These are phyloP conservation scores for Nesogale talazaci DNA, from an alignment of 2,113 vertebrate genomes.

Conservation along the genomic window DNA sequence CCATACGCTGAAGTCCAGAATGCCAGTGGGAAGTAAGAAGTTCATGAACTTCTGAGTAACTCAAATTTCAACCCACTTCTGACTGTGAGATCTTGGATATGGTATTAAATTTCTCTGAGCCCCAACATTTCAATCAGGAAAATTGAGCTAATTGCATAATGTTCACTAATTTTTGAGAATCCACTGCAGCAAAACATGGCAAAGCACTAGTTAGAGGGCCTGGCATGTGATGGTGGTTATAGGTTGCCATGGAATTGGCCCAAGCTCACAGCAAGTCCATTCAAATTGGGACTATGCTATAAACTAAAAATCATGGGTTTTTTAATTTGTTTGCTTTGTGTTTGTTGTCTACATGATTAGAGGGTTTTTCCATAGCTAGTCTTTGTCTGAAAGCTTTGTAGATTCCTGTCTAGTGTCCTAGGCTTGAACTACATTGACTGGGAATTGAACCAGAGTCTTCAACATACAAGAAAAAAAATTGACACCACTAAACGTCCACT, in stretches of 20 bases:
- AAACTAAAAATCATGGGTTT: too few relatives aligned
- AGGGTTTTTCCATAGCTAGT: background rate
- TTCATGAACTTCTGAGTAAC: background rate
- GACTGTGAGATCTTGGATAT: background rate
- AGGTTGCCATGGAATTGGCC: background rate
- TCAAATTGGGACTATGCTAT: background rate
- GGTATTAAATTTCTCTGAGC: background rate
- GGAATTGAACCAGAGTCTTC: background rate
- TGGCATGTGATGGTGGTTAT: background rate
- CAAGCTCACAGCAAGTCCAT: background rate
- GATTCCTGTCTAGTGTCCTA: background rate
- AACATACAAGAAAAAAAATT: background rate
- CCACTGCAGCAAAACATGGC: background rate
- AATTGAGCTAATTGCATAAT: background rate
- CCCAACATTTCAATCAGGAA: background rate
- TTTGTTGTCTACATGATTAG: background rate
- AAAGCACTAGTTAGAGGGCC: background rate
- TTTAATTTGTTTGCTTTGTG: background rate
- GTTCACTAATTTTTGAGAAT: background rate
- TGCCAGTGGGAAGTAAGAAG: background rate
- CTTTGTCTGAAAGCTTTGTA: background rate
- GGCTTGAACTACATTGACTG: background rate
- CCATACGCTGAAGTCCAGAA: background rate
- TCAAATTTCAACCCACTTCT: background rate
- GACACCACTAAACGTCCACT: background rate